Percentiles rank a stretch among this genome's conserved stretches.
Conservation (phyloP, 2,113 vertebrate genomes). For the Heteronetta atricapilla region DNA sequence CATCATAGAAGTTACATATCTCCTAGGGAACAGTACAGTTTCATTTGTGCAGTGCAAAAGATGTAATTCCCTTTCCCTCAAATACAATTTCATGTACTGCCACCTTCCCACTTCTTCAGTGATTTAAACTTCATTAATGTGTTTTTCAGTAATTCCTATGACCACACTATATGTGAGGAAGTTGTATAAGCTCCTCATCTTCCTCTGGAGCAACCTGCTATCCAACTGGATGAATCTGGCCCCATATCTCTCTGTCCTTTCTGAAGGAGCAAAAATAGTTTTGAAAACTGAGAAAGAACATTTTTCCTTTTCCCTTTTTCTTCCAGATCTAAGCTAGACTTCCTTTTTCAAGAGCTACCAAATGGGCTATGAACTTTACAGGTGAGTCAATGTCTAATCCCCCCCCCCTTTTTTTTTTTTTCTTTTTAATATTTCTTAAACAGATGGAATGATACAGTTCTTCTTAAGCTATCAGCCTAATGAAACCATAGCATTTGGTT, state of each 20-base stretch:
- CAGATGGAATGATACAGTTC: neutral
- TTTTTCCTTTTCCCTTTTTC: neutral
- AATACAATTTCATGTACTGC: neutral
- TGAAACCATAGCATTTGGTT: neutral
- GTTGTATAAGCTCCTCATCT: neutral
- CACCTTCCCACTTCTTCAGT: rapidly evolving
- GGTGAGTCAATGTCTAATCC: neutral
- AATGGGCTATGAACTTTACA: neutral
- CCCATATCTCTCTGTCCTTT: neutral
- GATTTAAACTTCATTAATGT: neutral
- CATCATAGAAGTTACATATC: neutral
- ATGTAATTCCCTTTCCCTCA: neutral
- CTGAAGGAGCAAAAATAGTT: neutral
- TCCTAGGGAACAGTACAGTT: neutral
- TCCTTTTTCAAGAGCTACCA: neutral
- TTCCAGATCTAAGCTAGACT: neutral
- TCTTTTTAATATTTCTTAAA: neutral
- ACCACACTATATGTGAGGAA: neutral
- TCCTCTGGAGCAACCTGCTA: neutral
- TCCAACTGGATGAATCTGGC: neutral
- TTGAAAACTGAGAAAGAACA: neutral
- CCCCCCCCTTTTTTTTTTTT: neutral
- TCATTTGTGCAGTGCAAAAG: neutral
- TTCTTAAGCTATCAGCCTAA: conserved; percentile 2
- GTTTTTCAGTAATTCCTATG: neutral